Percentiles rank a stretch among this genome's conserved stretches.
Evolutionary conservation across 2,113 vertebrate species (phyloP).

Genomic region (Pedetes capensis): DNA sequence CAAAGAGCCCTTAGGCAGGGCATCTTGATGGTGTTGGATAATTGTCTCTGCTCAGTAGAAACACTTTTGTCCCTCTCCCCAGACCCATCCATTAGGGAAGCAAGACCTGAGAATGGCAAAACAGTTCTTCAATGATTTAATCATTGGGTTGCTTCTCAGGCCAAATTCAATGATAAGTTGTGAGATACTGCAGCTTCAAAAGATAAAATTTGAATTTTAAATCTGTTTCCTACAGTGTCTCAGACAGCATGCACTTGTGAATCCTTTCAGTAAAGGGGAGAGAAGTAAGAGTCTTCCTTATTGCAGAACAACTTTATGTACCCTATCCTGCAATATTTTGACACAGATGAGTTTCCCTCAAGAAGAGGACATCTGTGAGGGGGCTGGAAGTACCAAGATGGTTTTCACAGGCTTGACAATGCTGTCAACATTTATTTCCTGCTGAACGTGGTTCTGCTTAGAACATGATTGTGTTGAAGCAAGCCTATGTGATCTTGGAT

Average conservation of each 20-base stretch:
- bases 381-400: neutral
- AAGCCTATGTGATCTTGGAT: neutral
- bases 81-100: conserved; percentile 33
- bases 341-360: conserved; percentile 19
- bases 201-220: conserved; percentile 62
- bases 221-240: neutral
- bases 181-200: conserved; percentile 32
- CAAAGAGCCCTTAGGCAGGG: conserved; percentile 48
- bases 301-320: neutral
- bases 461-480: neutral
- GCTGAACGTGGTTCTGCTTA: neutral
- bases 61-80: conserved; percentile 59
- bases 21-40: conserved; percentile 64
- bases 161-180: conserved; percentile 51
- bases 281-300: neutral
- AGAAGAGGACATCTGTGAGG: conserved; percentile 4
- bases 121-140: conserved; percentile 57
- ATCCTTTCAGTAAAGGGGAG: conserved; percentile 32
- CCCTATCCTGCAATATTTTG: conserved; percentile 15
- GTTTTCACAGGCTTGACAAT: neutral
- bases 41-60: conserved; percentile 65
- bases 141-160: neutral
- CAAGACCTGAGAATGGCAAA: conserved; percentile 50
- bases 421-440: conserved; percentile 17
- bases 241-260: conserved; percentile 20